Evolutionary conservation across 2,113 vertebrate species (phyloP).

Genomic region (Microcebus jonahi): DNA sequence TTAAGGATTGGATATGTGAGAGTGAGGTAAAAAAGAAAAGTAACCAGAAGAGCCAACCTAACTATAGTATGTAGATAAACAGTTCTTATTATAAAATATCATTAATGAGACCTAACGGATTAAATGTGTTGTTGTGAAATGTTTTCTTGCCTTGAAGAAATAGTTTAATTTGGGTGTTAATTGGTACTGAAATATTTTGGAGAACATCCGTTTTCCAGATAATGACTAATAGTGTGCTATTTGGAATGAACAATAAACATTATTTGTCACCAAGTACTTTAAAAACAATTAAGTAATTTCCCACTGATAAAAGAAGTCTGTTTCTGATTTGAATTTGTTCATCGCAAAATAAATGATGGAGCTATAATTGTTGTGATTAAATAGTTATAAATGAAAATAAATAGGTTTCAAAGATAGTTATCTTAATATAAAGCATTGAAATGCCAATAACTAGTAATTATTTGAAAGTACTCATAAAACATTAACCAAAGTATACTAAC

Average conservation of each 20-base stretch:
- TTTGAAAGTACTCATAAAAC: constrained; percentile 49
- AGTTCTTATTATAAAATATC: constrained; percentile 26
- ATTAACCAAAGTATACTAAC: constrained; percentile 45
- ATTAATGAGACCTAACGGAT: neutral
- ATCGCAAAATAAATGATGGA: constrained; percentile 58
- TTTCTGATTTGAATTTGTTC: constrained; percentile 73
- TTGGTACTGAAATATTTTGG: constrained; percentile 63
- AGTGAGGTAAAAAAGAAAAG: neutral
- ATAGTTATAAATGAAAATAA: constrained; percentile 74
- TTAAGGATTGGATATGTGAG: neutral
- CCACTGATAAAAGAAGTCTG: constrained; percentile 58
- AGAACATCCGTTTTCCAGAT: constrained; percentile 55
- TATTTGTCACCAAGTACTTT: constrained; percentile 73
- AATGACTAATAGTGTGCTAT: constrained; percentile 53
- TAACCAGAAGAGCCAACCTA: neutral
- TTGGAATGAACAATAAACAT: constrained; percentile 55
- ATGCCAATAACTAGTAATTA: constrained; percentile 51
- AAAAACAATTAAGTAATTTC: constrained; percentile 73
- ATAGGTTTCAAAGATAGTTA: constrained; percentile 55
- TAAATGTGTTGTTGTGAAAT: constrained; percentile 42
- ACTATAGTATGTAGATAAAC: neutral
- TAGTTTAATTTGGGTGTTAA: constrained; percentile 71
- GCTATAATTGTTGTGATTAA: constrained; percentile 59
- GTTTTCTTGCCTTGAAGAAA: constrained; percentile 69
- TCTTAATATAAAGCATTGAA: constrained; percentile 53